phyloP scores from a whole-genome alignment of 1,140 invertebrate species.

The Brachystomella parvula region DNA sequence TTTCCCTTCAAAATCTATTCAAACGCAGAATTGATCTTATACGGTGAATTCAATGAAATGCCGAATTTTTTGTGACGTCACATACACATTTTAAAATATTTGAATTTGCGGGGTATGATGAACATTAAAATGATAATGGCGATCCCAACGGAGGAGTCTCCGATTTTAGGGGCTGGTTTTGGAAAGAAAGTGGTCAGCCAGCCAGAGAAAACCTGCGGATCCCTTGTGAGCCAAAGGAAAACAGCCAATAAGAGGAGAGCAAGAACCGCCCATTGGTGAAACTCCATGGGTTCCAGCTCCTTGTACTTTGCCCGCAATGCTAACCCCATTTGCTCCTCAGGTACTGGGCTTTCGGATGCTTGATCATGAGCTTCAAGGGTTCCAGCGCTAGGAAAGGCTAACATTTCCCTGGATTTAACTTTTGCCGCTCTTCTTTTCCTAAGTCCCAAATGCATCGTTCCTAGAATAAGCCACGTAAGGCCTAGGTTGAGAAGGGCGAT shows the following conservation, averaged over 20 bases:
- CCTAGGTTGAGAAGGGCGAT: conserved; percentile 19
- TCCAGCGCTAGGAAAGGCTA: background rate
- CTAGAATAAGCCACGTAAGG: conserved; percentile 10
- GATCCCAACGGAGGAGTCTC: conserved; percentile 45
- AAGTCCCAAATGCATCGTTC: conserved; percentile 7
- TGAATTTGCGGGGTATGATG: conserved; percentile 37
- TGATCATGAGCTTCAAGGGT: background rate
- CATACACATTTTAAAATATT: conserved; percentile 17
- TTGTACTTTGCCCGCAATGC: conserved; percentile 5
- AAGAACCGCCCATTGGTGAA: conserved; percentile 47
- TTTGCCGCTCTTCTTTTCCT: background rate
- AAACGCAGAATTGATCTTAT: background rate
- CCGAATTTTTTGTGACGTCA: background rate
- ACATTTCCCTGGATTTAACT: background rate
- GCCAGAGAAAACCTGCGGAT: conserved; percentile 49
- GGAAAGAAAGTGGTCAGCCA: conserved; percentile 46
- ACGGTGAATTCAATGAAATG: no score
- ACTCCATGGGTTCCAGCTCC: conserved; percentile 41
- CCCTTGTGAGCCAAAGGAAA: conserved; percentile 50
- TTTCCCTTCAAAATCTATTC: conserved; percentile 10
- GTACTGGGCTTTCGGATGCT: background rate
- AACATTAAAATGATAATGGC: conserved; percentile 45
- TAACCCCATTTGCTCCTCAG: background rate
- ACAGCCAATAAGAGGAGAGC: conserved; percentile 47
- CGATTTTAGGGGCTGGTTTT: conserved; percentile 31